A percentile compares a stretch with the other conserved stretches of the same genome.
phyloP scores from a whole-genome alignment of 2,888 invertebrate species.

The Tetragnatha montana region DNA sequence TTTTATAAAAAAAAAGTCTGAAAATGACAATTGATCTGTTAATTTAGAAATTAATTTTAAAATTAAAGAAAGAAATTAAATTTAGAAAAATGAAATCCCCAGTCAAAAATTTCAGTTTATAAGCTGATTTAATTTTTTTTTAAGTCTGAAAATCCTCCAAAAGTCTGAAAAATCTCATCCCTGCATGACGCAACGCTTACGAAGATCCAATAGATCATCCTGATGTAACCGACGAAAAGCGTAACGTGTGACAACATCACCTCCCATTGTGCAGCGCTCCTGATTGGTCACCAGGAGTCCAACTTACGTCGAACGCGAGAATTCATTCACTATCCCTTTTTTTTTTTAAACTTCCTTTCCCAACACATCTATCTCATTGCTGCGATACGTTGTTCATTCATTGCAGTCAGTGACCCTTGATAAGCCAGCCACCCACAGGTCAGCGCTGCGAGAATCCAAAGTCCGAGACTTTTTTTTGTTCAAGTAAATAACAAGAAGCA shows the following conservation, averaged over 20 bases:
- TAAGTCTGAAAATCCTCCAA: too few relatives aligned
- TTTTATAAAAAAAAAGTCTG: too few relatives aligned
- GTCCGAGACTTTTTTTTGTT: slow-evolving; percentile 36
- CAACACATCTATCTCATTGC: too few relatives aligned
- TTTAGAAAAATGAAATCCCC: too few relatives aligned
- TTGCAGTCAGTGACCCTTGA: slow-evolving; percentile 59
- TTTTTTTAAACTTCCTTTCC: too few relatives aligned
- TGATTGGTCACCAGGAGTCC: background rate
- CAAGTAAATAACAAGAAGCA: slow-evolving; percentile 13
- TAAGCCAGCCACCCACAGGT: slow-evolving; percentile 28
- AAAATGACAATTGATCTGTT: too few relatives aligned
- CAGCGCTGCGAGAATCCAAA: slow-evolving; percentile 19
- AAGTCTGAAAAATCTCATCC: too few relatives aligned
- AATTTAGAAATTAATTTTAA: too few relatives aligned
- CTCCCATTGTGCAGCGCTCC: background rate
- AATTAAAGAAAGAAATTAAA: too few relatives aligned
- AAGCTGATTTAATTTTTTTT: too few relatives aligned
- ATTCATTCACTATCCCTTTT: background rate
- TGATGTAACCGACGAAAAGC: background rate
- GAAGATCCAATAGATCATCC: background rate
- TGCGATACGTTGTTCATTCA: slow-evolving; percentile 27
- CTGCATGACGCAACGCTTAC: background rate
- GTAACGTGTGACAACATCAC: background rate
- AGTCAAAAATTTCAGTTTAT: too few relatives aligned
- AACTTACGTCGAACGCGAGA: background rate